These are phyloP conservation scores for Xestia ashworthii DNA, from an alignment of 2,888 invertebrate species.

Conservation along the genomic window DNA sequence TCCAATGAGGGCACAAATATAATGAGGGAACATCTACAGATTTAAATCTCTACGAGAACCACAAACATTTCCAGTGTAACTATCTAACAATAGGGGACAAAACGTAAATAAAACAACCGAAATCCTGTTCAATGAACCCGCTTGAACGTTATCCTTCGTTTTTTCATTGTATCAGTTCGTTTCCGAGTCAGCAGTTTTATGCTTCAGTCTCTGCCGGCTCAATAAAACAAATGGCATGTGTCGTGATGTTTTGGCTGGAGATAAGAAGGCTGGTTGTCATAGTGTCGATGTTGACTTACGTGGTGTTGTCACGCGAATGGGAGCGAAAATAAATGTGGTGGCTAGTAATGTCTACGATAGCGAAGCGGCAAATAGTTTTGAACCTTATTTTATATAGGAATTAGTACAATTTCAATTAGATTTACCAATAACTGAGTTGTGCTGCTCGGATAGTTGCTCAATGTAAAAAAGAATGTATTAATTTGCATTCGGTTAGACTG, in stretches of 20 bases:
- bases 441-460: background rate
- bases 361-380: background rate
- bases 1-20: background rate
- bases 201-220: conserved; percentile 18
- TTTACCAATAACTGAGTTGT: background rate
- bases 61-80: conserved; percentile 34
- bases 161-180: conserved; percentile 33
- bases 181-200: conserved; percentile 53
- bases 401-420: background rate
- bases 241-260: conserved; percentile 32
- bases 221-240: conserved; percentile 55
- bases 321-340: conserved; percentile 10
- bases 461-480: background rate
- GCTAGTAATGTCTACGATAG: background rate
- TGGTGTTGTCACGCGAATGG: conserved; percentile 12
- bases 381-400: background rate
- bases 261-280: conserved; percentile 28
- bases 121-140: conserved; percentile 45
- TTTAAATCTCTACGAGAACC: conserved; percentile 2
- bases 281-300: conserved; percentile 27
- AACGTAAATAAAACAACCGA: conserved; percentile 32
- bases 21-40: background rate
- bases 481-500: background rate
- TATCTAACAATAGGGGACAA: conserved; percentile 39
- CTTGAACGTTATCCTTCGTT: conserved; percentile 19